Percentiles rank a stretch among this genome's conserved stretches.
Conservation (phyloP, 2,888 invertebrate species). For the Cryptocheilus praepositus region DNA sequence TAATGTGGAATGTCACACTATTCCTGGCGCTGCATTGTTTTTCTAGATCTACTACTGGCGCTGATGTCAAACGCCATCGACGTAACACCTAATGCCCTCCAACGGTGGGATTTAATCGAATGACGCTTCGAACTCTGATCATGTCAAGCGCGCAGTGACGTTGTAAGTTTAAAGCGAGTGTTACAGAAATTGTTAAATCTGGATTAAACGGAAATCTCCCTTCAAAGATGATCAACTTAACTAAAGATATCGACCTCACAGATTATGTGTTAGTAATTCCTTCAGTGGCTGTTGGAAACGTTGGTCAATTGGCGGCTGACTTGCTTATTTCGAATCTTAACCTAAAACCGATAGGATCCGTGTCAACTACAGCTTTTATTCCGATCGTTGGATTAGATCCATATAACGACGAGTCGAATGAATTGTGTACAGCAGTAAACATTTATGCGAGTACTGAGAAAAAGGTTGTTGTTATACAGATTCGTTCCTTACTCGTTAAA, state of each 20-base stretch:
- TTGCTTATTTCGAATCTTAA: conserved; percentile 85
- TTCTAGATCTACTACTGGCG: too few species aligned
- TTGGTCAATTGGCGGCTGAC: conserved; percentile 90
- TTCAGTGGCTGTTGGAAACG: conserved; percentile 93
- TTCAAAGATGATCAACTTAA: conserved; percentile 70
- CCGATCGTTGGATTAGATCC: conserved; percentile 89
- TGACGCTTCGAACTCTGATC: too few species aligned
- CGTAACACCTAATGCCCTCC: too few species aligned
- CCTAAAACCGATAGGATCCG: conserved; percentile 82
- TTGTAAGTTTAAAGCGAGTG: too few species aligned
- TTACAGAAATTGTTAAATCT: too few species aligned
- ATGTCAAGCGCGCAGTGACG: too few species aligned
- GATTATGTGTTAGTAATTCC: conserved; percentile 84
- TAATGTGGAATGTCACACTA: too few species aligned
- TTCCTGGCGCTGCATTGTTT: too few species aligned
- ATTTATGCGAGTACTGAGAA: conserved; percentile 80
- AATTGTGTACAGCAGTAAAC: conserved; percentile 80
- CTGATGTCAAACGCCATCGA: too few species aligned
- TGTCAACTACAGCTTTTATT: conserved; percentile 85
- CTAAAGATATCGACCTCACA: conserved; percentile 75
- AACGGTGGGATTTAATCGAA: too few species aligned
- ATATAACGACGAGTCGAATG: conserved; percentile 79
- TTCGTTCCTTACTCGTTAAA: conserved; percentile 85
- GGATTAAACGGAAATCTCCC: not conserved
- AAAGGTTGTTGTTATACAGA: conserved; percentile 84